These are phyloP conservation scores for Anabacerthia variegaticeps DNA, from an alignment of 2,797 vertebrate genomes.

Conservation along the genomic window DNA sequence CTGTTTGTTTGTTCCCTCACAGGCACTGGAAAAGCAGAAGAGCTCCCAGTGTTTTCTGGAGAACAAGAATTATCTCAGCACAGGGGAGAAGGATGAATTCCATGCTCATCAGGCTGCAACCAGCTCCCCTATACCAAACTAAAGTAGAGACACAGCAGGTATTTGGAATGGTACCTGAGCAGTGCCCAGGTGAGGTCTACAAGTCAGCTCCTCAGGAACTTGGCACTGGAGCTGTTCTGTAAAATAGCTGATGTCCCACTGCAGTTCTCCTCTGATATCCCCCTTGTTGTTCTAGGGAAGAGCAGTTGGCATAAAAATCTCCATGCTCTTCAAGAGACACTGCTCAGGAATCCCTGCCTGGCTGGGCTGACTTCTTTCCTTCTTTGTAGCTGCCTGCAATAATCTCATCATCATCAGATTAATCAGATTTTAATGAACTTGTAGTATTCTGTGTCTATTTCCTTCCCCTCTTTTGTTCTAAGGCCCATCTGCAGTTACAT, in stretches of 20 bases:
- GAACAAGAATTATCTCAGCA: slow-evolving; percentile 71
- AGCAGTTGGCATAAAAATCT: slow-evolving; percentile 74
- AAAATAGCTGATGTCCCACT: neutral
- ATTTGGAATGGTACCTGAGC: neutral
- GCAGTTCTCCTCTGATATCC: neutral
- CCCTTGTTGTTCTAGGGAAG: slow-evolving; percentile 73
- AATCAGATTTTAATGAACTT: neutral
- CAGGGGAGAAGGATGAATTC: slow-evolving; percentile 73
- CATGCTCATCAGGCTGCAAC: slow-evolving; percentile 74
- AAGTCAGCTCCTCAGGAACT: neutral
- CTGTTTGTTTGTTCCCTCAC: neutral
- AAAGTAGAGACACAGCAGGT: slow-evolving; percentile 79
- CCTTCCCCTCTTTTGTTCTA: neutral
- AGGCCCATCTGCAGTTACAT: neutral
- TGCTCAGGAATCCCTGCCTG: slow-evolving; percentile 77
- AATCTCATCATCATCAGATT: neutral
- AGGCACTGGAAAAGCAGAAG: slow-evolving; percentile 81
- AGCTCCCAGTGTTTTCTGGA: slow-evolving; percentile 81
- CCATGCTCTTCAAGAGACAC: slow-evolving; percentile 75
- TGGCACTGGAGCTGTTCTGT: neutral
- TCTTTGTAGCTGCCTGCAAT: neutral
- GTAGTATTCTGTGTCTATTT: neutral
- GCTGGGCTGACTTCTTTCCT: neutral
- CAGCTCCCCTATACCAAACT: slow-evolving; percentile 74
- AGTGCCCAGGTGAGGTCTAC: neutral